These are phyloP conservation scores for Tenthredo notha DNA, from an alignment of 2,888 invertebrate species.

Conservation along the genomic window DNA sequence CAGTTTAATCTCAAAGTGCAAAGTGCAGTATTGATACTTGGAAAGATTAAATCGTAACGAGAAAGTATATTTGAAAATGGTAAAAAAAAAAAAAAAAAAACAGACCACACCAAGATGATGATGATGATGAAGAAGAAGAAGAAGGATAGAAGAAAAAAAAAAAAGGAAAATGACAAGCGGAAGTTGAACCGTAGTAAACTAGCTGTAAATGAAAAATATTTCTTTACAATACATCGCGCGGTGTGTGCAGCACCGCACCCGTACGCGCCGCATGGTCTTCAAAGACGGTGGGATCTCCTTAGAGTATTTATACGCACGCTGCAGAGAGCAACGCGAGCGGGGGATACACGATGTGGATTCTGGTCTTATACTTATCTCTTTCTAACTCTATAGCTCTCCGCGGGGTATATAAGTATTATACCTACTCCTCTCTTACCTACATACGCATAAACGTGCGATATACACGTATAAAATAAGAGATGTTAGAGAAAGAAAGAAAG, in stretches of 20 bases:
- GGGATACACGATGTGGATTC: conserved; percentile 29
- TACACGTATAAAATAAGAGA: background rate
- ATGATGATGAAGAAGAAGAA: conserved; percentile 26
- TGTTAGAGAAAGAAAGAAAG: conserved; percentile 30
- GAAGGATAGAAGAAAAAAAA: conserved; percentile 20
- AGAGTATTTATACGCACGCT: conserved; percentile 41
- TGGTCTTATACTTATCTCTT: background rate
- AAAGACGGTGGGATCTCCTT: conserved; percentile 20
- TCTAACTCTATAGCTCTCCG: background rate
- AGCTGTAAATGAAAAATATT: conserved; percentile 34
- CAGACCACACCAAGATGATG: conserved; percentile 18
- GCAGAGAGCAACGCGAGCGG: background rate
- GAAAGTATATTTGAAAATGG: conserved; percentile 27
- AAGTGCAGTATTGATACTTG: background rate
- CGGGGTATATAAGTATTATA: background rate
- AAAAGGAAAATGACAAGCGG: background rate
- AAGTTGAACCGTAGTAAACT: conserved; percentile 33
- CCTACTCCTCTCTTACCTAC: background rate
- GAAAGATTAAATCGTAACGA: background rate
- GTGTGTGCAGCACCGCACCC: background rate
- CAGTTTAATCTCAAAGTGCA: conserved; percentile 19
- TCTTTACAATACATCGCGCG: background rate
- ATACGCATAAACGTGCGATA: background rate
- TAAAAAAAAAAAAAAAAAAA: conserved; percentile 31
- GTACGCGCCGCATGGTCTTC: conserved; percentile 8